Percentiles rank a stretch among this genome's conserved stretches.
Evolutionary conservation across 2,888 invertebrate genomes (phyloP).

Genomic region (Kuschelorhynchus macadamiae): DNA sequence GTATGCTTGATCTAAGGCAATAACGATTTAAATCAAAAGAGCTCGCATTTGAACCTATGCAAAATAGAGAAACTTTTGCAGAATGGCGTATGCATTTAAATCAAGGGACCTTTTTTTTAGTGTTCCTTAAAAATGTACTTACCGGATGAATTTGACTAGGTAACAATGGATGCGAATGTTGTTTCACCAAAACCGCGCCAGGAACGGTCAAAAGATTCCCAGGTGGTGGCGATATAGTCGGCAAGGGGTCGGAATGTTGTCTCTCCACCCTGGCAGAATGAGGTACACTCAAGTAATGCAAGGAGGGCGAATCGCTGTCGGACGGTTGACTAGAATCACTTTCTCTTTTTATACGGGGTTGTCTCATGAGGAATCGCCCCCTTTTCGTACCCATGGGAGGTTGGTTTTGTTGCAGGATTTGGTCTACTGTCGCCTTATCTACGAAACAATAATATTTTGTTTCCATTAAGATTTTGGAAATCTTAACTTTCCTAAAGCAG

Average conservation of each 20-base stretch:
- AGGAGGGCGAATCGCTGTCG: conserved; percentile 65
- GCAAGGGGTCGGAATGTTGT: conserved; percentile 75
- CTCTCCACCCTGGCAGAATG: conserved; percentile 72
- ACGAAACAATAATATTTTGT: no score
- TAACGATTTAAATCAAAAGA: no score
- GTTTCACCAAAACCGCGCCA: conserved; percentile 74
- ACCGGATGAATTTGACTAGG: conserved; percentile 71
- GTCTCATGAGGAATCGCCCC: conserved; percentile 77
- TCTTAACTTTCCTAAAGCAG: no score
- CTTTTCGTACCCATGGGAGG: conserved; percentile 73
- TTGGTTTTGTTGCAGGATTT: conserved; percentile 56
- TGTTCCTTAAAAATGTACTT: no score
- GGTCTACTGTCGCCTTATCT: conserved; percentile 43
- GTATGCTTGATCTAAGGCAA: no score
- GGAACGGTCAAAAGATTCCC: conserved; percentile 73
- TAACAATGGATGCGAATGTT: conserved; percentile 77
- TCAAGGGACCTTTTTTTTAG: no score
- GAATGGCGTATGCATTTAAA: no score
- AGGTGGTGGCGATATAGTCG: conserved; percentile 69
- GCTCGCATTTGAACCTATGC: no score
- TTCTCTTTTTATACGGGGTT: conserved; percentile 78
- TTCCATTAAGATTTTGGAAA: no score
- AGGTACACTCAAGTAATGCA: conserved; percentile 70
- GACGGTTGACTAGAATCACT: conserved; percentile 70
- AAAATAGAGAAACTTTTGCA: no score